Evolutionary conservation across 2,888 invertebrate genomes (phyloP).

Genomic region (Cinara cedri): DNA sequence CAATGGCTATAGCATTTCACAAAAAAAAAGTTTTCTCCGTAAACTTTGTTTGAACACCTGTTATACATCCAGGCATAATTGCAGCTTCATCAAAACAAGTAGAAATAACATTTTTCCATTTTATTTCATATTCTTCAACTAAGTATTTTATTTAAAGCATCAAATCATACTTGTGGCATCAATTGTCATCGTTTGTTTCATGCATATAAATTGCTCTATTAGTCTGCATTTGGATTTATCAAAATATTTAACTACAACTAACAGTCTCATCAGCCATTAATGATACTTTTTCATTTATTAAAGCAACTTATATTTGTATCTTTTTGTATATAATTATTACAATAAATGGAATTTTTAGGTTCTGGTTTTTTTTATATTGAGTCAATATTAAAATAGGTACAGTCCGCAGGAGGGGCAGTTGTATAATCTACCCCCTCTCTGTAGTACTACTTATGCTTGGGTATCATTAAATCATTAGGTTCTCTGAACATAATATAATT

Average conservation of each 20-base stretch:
- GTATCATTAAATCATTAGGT: too few species aligned
- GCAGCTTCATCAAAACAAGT: background rate
- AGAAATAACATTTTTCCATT: too few species aligned
- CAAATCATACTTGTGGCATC: conserved; percentile 37
- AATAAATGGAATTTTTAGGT: conserved; percentile 7
- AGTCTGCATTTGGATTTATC: background rate
- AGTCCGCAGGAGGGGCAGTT: too few species aligned
- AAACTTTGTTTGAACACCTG: background rate
- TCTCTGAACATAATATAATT: too few species aligned
- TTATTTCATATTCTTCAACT: too few species aligned
- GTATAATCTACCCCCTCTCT: too few species aligned
- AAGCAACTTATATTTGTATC: background rate
- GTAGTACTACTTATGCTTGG: too few species aligned
- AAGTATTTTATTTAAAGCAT: conserved; percentile 30
- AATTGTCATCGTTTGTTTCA: conserved; percentile 15
- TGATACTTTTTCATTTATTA: conserved; percentile 6
- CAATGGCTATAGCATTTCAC: background rate
- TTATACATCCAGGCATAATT: background rate
- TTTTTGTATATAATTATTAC: background rate
- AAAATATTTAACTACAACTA: conserved; percentile 9
- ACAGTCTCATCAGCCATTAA: conserved; percentile 11
- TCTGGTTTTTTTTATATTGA: conserved; percentile 3
- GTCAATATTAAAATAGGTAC: too few species aligned
- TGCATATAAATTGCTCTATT: conserved; percentile 16
- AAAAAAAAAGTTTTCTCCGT: background rate